phyloP scores from a whole-genome alignment of 1,140 invertebrate species.

The Brachionus calyciflorus region DNA sequence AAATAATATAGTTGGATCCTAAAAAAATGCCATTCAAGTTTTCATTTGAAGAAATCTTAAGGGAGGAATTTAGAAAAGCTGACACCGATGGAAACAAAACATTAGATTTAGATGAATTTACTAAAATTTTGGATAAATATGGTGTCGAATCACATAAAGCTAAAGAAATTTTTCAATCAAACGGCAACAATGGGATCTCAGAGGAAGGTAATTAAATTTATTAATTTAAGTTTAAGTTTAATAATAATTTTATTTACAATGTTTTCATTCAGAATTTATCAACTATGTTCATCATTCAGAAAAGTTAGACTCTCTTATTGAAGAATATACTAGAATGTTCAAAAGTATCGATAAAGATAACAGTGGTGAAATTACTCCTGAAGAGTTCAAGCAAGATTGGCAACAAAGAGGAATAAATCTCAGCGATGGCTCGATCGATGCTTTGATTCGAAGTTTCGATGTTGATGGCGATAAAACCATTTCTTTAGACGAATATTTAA shows the following conservation, averaged over 20 bases:
- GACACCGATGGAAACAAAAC: not conserved
- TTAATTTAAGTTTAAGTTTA: not conserved
- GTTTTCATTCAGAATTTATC: slow-evolving; percentile 3
- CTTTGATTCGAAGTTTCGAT: slow-evolving; percentile 11
- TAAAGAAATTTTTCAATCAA: not conserved
- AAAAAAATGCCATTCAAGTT: slow-evolving; percentile 1
- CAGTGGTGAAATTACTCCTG: not conserved
- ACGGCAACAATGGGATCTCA: slow-evolving; percentile 2
- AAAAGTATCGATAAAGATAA: slow-evolving; percentile 26
- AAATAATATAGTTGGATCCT: not conserved
- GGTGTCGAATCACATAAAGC: not conserved
- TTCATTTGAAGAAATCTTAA: not conserved
- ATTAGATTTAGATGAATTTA: slow-evolving; percentile 21
- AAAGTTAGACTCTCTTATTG: not conserved
- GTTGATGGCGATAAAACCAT: slow-evolving; percentile 4
- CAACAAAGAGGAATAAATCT: not conserved
- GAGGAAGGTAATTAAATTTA: not conserved
- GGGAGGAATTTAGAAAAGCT: slow-evolving; percentile 6
- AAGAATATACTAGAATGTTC: slow-evolving; percentile 18
- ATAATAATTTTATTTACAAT: not conserved
- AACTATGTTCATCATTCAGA: not conserved
- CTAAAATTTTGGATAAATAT: slow-evolving; percentile 5
- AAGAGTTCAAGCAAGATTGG: slow-evolving; percentile 30
- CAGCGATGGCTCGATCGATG: not conserved
- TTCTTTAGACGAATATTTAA: slow-evolving; percentile 9